phyloP scores from a whole-genome alignment of 2,113 vertebrate genomes.

The Nipponia nippon region DNA sequence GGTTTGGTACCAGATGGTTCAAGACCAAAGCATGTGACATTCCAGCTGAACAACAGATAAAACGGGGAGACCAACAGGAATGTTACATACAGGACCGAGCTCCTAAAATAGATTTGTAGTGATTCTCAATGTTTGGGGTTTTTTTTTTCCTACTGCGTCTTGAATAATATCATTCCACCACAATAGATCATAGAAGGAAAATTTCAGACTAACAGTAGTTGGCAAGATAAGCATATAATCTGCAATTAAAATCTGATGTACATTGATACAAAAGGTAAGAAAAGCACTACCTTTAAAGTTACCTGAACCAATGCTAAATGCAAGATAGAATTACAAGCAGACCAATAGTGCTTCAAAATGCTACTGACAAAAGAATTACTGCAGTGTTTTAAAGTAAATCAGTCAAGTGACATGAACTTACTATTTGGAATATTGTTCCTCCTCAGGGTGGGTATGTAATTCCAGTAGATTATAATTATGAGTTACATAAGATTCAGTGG shows the following conservation, averaged over 20 bases:
- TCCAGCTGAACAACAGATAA: neutral
- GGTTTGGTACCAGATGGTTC: neutral
- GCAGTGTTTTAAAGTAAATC: conserved; percentile 12
- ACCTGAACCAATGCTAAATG: conserved; percentile 1
- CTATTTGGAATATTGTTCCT: neutral
- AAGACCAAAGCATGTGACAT: neutral
- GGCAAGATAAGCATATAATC: conserved; percentile 25
- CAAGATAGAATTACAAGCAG: neutral
- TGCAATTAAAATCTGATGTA: conserved; percentile 11
- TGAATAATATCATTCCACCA: neutral
- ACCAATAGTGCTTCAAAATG: neutral
- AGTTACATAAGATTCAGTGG: neutral
- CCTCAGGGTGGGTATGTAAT: neutral
- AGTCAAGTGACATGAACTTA: neutral
- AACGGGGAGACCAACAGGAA: neutral
- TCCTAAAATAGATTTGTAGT: neutral
- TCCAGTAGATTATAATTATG: conserved; percentile 18
- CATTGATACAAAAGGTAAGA: neutral
- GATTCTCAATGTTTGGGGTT: neutral
- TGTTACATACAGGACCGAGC: neutral
- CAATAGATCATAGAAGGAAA: neutral
- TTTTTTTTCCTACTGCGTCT: neutral
- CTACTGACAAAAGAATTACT: neutral
- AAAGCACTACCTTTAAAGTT: neutral
- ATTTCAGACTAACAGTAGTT: neutral